Conservation (phyloP, 2,797 vertebrate species). For the Myoxocephalus aenaeus region DNA sequence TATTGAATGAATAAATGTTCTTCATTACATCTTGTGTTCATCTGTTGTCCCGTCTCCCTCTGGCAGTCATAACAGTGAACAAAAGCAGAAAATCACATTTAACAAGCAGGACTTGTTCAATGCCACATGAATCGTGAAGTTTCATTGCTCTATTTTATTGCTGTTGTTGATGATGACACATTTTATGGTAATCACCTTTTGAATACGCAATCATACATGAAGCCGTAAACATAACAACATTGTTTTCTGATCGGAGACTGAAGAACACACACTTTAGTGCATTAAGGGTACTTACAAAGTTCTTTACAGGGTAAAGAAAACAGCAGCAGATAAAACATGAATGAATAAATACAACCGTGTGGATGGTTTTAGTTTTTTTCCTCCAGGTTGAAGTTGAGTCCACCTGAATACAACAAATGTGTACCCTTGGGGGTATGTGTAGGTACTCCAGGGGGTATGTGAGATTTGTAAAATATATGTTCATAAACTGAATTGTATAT, state of each 20-base stretch:
- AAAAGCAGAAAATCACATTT: neutral
- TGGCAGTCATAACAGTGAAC: conserved; percentile 1
- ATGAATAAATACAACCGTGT: neutral
- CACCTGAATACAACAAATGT: no score
- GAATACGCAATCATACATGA: neutral
- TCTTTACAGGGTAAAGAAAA: neutral
- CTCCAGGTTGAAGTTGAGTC: neutral
- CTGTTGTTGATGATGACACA: neutral
- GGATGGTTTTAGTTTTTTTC: neutral
- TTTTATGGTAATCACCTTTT: neutral
- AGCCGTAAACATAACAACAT: neutral
- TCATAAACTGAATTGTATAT: no score
- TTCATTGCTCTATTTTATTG: neutral
- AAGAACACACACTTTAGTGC: neutral
- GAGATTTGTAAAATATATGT: no score
- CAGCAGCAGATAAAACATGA: neutral
- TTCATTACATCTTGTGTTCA: neutral
- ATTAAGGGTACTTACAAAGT: neutral
- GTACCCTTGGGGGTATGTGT: no score
- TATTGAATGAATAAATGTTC: neutral
- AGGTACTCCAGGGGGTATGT: no score
- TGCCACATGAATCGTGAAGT: neutral
- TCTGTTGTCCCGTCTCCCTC: neutral
- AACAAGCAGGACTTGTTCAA: neutral
- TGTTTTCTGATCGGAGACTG: neutral